These are phyloP conservation scores for Capromys pilorides DNA, from an alignment of 2,797 vertebrate genomes.

Conservation along the genomic window DNA sequence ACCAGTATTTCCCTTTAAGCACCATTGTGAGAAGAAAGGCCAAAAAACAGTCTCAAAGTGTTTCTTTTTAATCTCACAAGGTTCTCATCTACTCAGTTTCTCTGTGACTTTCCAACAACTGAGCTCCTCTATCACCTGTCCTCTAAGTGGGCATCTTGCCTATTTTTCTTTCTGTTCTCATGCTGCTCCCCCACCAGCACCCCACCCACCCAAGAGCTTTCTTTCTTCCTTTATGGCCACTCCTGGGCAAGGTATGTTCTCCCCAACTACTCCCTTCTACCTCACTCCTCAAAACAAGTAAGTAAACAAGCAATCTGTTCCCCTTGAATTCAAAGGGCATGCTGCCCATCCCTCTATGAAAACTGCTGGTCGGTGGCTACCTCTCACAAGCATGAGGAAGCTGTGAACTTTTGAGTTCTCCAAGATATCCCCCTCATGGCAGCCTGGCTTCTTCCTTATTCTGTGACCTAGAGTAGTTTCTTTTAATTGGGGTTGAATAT, in stretches of 20 bases:
- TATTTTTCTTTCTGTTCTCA: background rate
- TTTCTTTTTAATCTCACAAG: background rate
- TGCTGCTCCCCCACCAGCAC: no score
- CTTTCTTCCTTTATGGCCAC: background rate
- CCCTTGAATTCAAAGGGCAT: background rate
- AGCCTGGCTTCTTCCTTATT: background rate
- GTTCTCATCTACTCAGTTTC: background rate
- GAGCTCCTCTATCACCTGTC: background rate
- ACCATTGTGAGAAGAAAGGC: background rate
- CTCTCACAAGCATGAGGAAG: background rate
- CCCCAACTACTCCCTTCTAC: background rate
- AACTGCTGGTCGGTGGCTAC: background rate
- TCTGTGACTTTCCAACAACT: background rate
- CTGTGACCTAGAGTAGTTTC: background rate
- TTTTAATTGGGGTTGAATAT: background rate
- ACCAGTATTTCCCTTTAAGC: constrained; percentile 11
- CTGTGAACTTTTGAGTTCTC: background rate
- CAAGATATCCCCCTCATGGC: background rate
- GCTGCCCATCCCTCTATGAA: background rate
- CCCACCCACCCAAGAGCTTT: background rate
- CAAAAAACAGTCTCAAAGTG: background rate
- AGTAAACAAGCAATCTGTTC: background rate
- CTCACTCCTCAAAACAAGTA: constrained; percentile 26
- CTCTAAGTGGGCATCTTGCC: background rate
- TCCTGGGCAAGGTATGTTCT: background rate